phyloP scores from a whole-genome alignment of 2,888 invertebrate species.

The Siphonodentalium dalli region DNA sequence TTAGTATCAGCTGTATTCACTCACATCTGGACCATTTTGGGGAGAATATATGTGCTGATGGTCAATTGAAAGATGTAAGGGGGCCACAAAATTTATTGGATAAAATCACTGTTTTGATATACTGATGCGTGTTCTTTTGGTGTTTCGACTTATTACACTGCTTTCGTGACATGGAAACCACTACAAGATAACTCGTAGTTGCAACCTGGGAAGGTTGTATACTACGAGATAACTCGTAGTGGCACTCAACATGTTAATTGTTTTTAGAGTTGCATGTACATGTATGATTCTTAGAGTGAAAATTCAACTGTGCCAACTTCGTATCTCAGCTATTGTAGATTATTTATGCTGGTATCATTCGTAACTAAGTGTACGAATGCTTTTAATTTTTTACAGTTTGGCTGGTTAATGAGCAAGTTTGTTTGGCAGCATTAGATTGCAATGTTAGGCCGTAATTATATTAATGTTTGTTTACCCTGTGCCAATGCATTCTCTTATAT shows the following conservation, averaged over 20 bases:
- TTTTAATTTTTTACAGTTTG: conserved; percentile 73
- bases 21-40: too few species aligned
- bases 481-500: too few species aligned
- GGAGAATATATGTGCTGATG: too few species aligned
- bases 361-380: neutral
- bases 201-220: too few species aligned
- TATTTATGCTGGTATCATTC: neutral
- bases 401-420: conserved; percentile 92
- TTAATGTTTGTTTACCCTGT: neutral
- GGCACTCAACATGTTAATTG: neutral
- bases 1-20: too few species aligned
- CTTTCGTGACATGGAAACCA: neutral
- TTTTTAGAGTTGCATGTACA: neutral
- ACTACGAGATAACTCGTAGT: too few species aligned
- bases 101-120: neutral
- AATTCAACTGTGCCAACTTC: too few species aligned
- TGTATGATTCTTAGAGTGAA: too few species aligned
- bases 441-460: too few species aligned
- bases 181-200: too few species aligned
- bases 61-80: neutral
- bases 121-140: neutral
- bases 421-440: conserved; percentile 91
- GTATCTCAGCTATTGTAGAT: too few species aligned
- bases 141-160: neutral
- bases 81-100: neutral